Conservation (phyloP, 2,888 invertebrate species). For the Tiliacea citrago region DNA sequence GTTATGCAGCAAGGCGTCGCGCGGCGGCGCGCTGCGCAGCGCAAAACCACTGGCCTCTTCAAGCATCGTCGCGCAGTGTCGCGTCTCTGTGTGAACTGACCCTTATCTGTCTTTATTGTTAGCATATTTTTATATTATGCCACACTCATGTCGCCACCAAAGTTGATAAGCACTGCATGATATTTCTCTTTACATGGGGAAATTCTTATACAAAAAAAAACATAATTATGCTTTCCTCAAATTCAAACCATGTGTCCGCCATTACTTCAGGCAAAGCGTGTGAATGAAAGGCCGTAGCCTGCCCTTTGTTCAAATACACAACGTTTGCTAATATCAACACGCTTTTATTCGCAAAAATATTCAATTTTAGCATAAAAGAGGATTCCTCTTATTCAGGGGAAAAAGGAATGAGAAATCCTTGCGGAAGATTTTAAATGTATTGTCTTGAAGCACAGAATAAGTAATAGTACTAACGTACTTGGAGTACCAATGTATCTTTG, state of each 20-base stretch:
- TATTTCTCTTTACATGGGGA: neutral
- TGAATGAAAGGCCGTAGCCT: constrained; percentile 25
- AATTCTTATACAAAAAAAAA: neutral
- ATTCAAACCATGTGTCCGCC: constrained; percentile 30
- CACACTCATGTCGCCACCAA: no score
- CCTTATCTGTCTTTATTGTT: no score
- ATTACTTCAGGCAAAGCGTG: constrained; percentile 17
- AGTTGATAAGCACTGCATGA: no score
- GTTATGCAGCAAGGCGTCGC: no score
- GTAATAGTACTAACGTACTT: no score
- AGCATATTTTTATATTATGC: no score
- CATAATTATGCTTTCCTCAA: neutral
- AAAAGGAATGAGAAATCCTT: neutral
- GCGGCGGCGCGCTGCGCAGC: no score
- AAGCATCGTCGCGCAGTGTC: no score
- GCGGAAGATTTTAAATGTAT: constrained; percentile 11
- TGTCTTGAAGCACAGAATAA: no score
- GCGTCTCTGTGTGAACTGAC: no score
- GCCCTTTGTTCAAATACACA: constrained; percentile 52
- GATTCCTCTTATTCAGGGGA: neutral
- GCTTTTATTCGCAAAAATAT: constrained; percentile 53
- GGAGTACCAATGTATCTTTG: constrained; percentile 5
- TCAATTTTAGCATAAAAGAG: constrained; percentile 40
- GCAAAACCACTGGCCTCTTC: no score
- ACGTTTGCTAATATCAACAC: constrained; percentile 50